Percentiles rank a stretch among this genome's conserved stretches.
phyloP scores from a whole-genome alignment of 30 jellyfish, hydroid and myxozoan species.

The Hydra vulgaris region DNA sequence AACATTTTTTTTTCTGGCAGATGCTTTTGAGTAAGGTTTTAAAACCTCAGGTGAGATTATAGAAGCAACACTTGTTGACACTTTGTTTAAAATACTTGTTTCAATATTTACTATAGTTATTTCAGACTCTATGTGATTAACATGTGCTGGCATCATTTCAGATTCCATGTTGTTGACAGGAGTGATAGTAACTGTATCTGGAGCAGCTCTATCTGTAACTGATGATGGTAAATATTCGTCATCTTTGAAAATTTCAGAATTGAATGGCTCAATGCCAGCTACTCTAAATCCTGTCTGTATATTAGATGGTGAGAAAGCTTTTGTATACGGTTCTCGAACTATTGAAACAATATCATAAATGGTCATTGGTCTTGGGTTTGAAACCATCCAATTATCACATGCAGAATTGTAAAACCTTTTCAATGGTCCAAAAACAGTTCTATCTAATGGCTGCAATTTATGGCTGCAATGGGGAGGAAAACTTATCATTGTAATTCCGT shows the following conservation, averaged over 20 bases:
- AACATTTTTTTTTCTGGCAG: neutral
- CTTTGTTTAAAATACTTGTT: neutral
- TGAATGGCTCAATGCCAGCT: neutral
- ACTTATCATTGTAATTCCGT: neutral
- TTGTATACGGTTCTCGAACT: neutral
- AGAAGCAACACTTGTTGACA: neutral
- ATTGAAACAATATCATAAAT: neutral
- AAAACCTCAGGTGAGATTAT: neutral
- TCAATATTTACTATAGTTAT: neutral
- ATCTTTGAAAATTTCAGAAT: neutral
- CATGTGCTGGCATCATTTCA: neutral
- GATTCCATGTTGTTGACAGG: neutral
- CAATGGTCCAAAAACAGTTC: neutral
- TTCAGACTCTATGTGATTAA: neutral
- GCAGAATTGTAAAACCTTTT: neutral
- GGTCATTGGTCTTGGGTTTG: neutral
- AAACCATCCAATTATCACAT: neutral
- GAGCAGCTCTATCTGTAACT: neutral
- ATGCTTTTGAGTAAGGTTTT: neutral
- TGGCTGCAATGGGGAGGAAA: neutral
- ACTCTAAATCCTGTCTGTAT: neutral
- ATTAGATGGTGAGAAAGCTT: neutral
- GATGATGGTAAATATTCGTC: neutral
- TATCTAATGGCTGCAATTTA: neutral
- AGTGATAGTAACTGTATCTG: neutral